Conservation (phyloP, 2,888 invertebrate species). For the Ypsolopha sequella region DNA sequence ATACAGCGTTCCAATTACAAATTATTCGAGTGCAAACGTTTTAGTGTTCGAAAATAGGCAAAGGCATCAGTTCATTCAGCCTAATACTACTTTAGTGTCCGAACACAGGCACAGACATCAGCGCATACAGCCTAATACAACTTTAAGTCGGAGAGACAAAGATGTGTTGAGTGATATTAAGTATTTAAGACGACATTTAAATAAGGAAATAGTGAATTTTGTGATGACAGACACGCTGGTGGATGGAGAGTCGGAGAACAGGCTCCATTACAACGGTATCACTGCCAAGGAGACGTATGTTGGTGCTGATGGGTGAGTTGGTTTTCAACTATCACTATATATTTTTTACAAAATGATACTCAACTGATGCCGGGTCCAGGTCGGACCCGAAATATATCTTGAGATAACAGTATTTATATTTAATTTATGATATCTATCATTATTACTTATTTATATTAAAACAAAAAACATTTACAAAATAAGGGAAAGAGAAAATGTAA, state of each 20-base stretch:
- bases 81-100: constrained; percentile 21
- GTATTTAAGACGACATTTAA: constrained; percentile 49
- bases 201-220: constrained; percentile 69
- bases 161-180: constrained; percentile 43
- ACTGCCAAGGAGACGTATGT: constrained; percentile 77
- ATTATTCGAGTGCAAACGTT: constrained; percentile 14
- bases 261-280: constrained; percentile 73
- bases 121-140: constrained; percentile 21
- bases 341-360: too few relatives aligned
- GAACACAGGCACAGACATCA: constrained; percentile 12
- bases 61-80: constrained; percentile 17
- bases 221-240: constrained; percentile 73
- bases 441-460: too few relatives aligned
- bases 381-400: too few relatives aligned
- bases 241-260: constrained; percentile 79
- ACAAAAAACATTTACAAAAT: too few relatives aligned
- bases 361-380: too few relatives aligned
- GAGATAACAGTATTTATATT: too few relatives aligned
- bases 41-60: constrained; percentile 12
- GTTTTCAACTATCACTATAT: neutral
- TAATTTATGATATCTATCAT: too few relatives aligned
- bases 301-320: constrained; percentile 62
- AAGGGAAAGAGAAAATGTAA: too few relatives aligned
- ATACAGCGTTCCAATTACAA: constrained; percentile 15
- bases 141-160: constrained; percentile 21